Evolutionary conservation across 2,888 invertebrate genomes (phyloP).

Genomic region (Trissoscelio sp.): DNA sequence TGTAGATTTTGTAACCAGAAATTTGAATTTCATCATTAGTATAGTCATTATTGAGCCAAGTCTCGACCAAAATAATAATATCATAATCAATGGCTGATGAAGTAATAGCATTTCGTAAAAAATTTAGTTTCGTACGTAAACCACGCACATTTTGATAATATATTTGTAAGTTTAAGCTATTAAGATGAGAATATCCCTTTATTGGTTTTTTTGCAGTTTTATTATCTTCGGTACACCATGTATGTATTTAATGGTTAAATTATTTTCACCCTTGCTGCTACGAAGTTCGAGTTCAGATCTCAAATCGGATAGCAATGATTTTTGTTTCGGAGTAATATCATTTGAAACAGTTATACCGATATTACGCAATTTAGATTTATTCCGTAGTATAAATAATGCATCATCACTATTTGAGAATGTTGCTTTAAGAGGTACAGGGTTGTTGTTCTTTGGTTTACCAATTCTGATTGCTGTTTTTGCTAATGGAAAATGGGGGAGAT

Average conservation of each 20-base stretch:
- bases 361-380: background rate
- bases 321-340: background rate
- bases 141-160: background rate
- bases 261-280: background rate
- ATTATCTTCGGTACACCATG: background rate
- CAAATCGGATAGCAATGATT: background rate
- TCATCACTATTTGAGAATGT: background rate
- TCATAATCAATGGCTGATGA: background rate
- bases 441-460: background rate
- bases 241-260: background rate
- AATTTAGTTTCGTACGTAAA: conserved; percentile 2
- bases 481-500: background rate
- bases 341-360: background rate
- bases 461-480: background rate
- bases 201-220: background rate
- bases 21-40: background rate
- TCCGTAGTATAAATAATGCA: background rate
- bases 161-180: background rate
- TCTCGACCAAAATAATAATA: background rate
- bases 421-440: background rate
- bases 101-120: background rate
- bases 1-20: background rate
- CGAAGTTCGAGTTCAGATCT: background rate
- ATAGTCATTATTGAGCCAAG: background rate
- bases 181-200: background rate